Conservation (phyloP, 2,113 vertebrate genomes). For the Cryptomyrus ogoouensis region DNA sequence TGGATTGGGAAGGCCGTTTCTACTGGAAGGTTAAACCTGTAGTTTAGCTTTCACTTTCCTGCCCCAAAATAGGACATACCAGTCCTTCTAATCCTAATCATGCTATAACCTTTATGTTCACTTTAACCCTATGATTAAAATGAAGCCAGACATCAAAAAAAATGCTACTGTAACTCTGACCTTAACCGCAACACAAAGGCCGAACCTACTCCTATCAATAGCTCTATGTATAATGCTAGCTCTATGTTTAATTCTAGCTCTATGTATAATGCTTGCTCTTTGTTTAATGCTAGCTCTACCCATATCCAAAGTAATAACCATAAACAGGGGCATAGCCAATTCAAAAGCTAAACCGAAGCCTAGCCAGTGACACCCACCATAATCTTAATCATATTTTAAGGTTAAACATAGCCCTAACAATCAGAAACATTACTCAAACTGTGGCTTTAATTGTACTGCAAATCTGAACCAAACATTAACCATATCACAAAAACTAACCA, state of each 20-base stretch:
- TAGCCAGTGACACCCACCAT: background rate
- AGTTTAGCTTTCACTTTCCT: background rate
- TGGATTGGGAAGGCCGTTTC: background rate
- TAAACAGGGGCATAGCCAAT: background rate
- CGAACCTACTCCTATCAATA: background rate
- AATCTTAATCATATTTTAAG: background rate
- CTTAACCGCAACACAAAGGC: background rate
- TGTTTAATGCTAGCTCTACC: background rate
- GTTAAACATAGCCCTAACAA: too few relatives aligned
- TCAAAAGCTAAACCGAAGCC: background rate
- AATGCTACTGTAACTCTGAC: background rate
- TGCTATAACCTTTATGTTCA: background rate
- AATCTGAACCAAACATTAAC: too few relatives aligned
- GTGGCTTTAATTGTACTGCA: too few relatives aligned
- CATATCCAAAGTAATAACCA: background rate
- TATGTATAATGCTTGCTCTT: too few relatives aligned
- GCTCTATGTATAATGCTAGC: background rate
- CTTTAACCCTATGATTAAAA: background rate
- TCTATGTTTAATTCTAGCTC: too few relatives aligned
- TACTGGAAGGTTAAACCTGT: background rate
- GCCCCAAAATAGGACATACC: background rate
- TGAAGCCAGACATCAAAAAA: background rate
- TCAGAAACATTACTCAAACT: too few relatives aligned
- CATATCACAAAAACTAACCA: too few relatives aligned
- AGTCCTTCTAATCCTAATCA: background rate